Evolutionary conservation across 92 coral and sea anemone species (phyloP).

Genomic region (Meandrina meandrites): DNA sequence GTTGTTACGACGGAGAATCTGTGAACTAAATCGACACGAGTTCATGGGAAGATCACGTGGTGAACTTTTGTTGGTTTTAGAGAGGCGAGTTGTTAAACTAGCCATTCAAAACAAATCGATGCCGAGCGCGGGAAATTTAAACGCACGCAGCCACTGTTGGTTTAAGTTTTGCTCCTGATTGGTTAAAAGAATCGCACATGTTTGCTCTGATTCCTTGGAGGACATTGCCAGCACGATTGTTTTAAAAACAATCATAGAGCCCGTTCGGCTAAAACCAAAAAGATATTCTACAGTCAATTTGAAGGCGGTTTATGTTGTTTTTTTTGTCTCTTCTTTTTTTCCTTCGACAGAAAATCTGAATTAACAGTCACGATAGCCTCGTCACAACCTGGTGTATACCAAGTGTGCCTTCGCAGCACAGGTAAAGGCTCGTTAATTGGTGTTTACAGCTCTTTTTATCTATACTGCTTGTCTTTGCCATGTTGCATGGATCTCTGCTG

Average conservation of each 20-base stretch:
- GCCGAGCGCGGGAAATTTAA: no score
- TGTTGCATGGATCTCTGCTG: background rate
- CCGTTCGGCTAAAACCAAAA: background rate
- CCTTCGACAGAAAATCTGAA: slow-evolving; percentile 76
- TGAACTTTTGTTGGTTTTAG: no score
- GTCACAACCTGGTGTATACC: slow-evolving; percentile 95
- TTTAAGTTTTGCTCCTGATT: no score
- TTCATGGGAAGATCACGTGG: no score
- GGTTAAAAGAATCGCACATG: no score
- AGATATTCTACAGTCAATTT: background rate
- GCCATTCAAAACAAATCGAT: no score
- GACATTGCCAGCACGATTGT: background rate
- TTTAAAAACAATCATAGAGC: background rate
- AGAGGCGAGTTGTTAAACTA: no score
- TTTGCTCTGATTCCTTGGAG: background rate
- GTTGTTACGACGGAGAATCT: no score
- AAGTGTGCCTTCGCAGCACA: slow-evolving; percentile 81
- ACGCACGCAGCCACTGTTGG: no score
- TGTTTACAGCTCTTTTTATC: background rate
- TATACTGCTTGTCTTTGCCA: background rate
- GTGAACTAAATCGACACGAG: no score
- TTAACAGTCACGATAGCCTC: slow-evolving; percentile 68
- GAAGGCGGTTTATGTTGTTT: background rate
- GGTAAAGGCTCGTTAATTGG: slow-evolving; percentile 45
- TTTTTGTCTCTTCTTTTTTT: background rate